A percentile compares a stretch with the other conserved stretches of the same genome.
phyloP scores from a whole-genome alignment of 2,888 invertebrate species.

The Lamellibrachia satsuma region DNA sequence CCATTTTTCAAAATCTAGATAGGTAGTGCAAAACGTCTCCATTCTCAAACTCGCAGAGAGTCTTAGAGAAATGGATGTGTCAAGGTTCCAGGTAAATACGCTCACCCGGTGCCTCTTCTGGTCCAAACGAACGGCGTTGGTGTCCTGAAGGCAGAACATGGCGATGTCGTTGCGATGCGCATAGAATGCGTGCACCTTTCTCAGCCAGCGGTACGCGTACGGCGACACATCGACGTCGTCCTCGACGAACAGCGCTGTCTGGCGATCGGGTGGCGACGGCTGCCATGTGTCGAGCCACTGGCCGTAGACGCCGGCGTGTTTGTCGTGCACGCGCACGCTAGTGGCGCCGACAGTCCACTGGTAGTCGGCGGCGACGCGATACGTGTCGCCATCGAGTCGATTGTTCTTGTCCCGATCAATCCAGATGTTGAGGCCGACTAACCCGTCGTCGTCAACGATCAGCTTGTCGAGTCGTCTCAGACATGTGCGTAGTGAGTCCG shows the following conservation, averaged over 20 bases:
- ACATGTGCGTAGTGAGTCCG: conserved; percentile 34
- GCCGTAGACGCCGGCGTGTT: conserved; percentile 45
- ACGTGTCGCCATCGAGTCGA: conserved; percentile 34
- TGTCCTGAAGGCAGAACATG: conserved; percentile 46
- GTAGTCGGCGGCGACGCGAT: conserved; percentile 34
- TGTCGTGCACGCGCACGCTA: conserved; percentile 40
- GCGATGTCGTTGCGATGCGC: conserved; percentile 41
- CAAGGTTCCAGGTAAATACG: too few relatives aligned
- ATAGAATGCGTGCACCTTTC: conserved; percentile 49
- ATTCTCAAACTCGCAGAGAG: too few relatives aligned
- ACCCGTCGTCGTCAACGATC: conserved; percentile 30
- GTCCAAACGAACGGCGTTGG: not conserved
- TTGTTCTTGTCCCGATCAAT: conserved; percentile 34
- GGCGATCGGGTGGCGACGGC: conserved; percentile 35
- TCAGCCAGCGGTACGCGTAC: conserved; percentile 51
- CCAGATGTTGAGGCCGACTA: conserved; percentile 36
- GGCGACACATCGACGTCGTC: conserved; percentile 54
- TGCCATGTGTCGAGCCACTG: conserved; percentile 52
- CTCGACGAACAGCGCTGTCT: conserved; percentile 54
- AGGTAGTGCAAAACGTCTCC: too few relatives aligned
- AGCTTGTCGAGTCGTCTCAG: conserved; percentile 35
- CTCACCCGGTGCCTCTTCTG: too few relatives aligned
- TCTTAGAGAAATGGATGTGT: too few relatives aligned
- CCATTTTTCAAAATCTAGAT: too few relatives aligned
- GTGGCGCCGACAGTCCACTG: conserved; percentile 36